Conservation (phyloP, 1,140 invertebrate species). For the Mylabris phalerata region DNA sequence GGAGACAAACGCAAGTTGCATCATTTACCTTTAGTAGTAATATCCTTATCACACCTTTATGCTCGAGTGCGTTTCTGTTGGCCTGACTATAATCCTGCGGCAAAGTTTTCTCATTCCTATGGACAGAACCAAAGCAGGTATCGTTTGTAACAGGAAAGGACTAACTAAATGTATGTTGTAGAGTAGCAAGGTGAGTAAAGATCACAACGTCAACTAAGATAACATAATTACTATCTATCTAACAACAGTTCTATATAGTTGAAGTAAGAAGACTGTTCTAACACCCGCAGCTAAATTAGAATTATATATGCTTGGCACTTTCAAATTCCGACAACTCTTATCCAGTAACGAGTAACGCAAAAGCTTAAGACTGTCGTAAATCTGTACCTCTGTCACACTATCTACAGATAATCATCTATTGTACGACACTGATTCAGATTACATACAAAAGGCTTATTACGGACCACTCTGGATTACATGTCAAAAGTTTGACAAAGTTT, state of each 20-base stretch:
- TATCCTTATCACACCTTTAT: conserved; percentile 26
- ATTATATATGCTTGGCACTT: conserved; percentile 18
- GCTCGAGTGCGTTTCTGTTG: conserved; percentile 19
- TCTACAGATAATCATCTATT: conserved; percentile 21
- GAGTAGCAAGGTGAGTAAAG: conserved; percentile 22
- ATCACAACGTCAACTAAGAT: conserved; percentile 21
- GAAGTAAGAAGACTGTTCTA: no score
- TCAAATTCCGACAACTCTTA: conserved; percentile 11
- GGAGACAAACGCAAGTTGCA: conserved; percentile 12
- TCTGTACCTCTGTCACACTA: conserved; percentile 20
- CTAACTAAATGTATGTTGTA: conserved; percentile 21
- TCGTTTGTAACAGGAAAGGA: conserved; percentile 5
- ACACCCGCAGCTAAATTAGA: conserved; percentile 20
- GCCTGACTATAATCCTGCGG: conserved; percentile 19
- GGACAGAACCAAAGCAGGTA: conserved; percentile 19
- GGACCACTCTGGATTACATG: conserved; percentile 9
- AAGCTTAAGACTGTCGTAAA: conserved; percentile 23
- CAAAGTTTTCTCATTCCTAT: conserved; percentile 21
- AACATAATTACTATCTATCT: conserved; percentile 21
- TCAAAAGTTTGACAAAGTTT: conserved; percentile 1
- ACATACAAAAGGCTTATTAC: conserved; percentile 11
- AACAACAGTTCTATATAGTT: no score
- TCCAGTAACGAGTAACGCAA: conserved; percentile 1
- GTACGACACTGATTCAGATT: conserved; percentile 5
- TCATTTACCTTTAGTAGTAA: conserved; percentile 24